Evolutionary conservation across 2,113 vertebrate genomes (phyloP).

Genomic region (Lagopus muta): DNA sequence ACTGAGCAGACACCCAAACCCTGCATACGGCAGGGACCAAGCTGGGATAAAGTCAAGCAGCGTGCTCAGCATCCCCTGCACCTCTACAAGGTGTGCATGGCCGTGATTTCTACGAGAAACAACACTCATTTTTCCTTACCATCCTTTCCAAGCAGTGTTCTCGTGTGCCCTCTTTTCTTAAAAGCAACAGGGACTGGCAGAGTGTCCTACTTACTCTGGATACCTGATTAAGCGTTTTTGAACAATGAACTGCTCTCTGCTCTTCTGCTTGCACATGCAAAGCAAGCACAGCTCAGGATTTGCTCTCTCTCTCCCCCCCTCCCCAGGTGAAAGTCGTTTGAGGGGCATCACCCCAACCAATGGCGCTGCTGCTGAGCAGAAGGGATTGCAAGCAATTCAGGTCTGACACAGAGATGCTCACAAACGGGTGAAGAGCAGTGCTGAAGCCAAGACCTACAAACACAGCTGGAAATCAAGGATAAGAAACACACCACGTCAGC

Average conservation of each 20-base stretch:
- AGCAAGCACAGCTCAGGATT: not conserved
- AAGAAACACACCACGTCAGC: not conserved
- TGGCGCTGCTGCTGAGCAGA: not conserved
- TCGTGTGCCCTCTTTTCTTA: not conserved
- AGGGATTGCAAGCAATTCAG: not conserved
- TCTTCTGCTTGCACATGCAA: conserved; percentile 25
- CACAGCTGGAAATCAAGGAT: not conserved
- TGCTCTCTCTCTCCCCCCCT: not conserved
- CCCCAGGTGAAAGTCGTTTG: not conserved
- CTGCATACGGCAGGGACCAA: fast-evolving
- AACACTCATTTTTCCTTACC: not conserved
- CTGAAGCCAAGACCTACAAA: not conserved
- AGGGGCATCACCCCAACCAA: not conserved
- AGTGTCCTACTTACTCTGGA: conserved; percentile 38
- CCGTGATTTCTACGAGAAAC: not conserved
- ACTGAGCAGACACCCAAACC: not conserved
- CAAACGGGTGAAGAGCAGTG: not conserved
- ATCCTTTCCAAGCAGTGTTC: not conserved
- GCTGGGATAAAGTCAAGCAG: not conserved
- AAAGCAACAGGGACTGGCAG: not conserved
- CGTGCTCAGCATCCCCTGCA: not conserved
- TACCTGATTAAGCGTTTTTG: conserved; percentile 63
- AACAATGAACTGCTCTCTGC: not conserved
- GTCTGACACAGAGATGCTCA: fast-evolving
- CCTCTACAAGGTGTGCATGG: not conserved